Evolutionary conservation across 2,797 vertebrate species (phyloP), one percentile per base, ranked within the genome.

Genomic region (Sebastes steindachneri): DNA sequence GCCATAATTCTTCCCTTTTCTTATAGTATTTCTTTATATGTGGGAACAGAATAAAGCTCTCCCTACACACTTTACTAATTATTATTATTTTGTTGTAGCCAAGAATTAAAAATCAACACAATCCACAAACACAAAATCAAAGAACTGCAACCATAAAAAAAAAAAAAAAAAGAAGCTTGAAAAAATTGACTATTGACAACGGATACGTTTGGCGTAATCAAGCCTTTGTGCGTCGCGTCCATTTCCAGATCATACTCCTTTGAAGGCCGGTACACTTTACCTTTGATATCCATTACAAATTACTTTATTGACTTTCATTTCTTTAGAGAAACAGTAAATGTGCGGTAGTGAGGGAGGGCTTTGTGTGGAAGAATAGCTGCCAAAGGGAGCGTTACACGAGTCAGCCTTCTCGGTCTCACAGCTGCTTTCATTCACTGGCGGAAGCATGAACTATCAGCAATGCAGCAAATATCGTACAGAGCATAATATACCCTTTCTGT

Each of bases 251-350:
- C 4, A 28, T n/a, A 0, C 2, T 33, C 26, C 33, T 58, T 2
- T 62, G n/a, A 70, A n/a, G 25, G 9, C 4, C 69, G 25, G 2
- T n/a, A 10, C 10, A 54, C 15, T 65, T 64, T 21, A 57, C 65
- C 35, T 48, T 31, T 29, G 25, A 72, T 7, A 41, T 9, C 54
- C 8, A 25, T 63, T 53, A 63, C 60, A 31, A 65, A 33, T 63
- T 1, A 26, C 35, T 26, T 57, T 23, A 25, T 35, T 57, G 11
- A 8, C 57, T 62, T 65, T 74, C 5, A 11, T 54, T 41, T 55
- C 41, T 45, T 57, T 7, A 76, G 66, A 74, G 88, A 83, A 83
- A 88, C 85, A 95, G 90, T 88, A 92, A 87, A 90, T 75, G 92
- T 17, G 55, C 54, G n/a, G 45, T 48, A 48, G 45, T 48, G 45